Conservation (phyloP, 2,797 vertebrate species). For the Anguilla obscura region DNA sequence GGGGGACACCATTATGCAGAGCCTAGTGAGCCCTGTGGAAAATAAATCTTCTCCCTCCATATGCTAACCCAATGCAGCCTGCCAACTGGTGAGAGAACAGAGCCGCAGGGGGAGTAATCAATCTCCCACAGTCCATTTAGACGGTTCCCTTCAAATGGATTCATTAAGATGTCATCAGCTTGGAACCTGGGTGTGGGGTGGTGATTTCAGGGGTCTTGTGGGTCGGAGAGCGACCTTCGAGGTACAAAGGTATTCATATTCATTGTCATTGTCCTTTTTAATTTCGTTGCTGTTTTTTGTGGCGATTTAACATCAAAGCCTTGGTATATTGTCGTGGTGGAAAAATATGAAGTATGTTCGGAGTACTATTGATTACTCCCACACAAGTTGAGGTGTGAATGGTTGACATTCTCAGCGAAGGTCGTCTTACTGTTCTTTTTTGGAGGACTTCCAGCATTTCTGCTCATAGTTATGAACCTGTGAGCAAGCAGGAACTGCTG, state of each 20-base stretch:
- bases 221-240: not conserved
- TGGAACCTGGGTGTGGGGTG: not conserved
- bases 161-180: not conserved
- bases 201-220: not conserved
- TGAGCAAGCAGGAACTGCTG: not conserved
- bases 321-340: slow-evolving; percentile 8
- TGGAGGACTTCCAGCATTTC: not conserved
- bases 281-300: not conserved
- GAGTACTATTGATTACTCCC: not conserved
- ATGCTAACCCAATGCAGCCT: slow-evolving; percentile 41
- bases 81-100: slow-evolving; percentile 33
- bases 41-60: slow-evolving; percentile 37
- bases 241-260: not conserved
- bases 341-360: not conserved
- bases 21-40: not conserved
- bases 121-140: slow-evolving; percentile 13
- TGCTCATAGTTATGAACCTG: not conserved
- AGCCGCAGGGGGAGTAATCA: slow-evolving; percentile 22
- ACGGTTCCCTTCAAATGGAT: slow-evolving; percentile 11
- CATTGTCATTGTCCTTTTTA: not conserved
- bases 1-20: slow-evolving; percentile 42
- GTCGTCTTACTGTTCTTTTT: slow-evolving; percentile 4
- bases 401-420: not conserved
- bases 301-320: not conserved
- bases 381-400: not conserved